Evolutionary conservation across 1,140 invertebrate genomes (phyloP), one percentile per base, ranked within the genome.

Genomic region (Hyles euphorbiae): DNA sequence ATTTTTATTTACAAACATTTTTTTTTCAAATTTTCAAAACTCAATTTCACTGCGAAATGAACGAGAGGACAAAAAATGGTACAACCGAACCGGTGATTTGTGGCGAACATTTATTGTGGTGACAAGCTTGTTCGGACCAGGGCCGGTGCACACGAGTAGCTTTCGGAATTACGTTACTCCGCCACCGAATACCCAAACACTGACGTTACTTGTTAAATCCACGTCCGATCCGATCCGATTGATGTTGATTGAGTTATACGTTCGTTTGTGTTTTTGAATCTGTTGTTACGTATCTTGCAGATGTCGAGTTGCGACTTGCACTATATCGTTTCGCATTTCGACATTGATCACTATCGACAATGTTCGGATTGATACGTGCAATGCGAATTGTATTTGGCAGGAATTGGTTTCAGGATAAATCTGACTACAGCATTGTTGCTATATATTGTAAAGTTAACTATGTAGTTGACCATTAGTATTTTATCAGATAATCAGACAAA

Each of bases 171-270:
- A 63, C 59, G 69, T 70, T 70, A 68, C 68, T 56, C 61, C 48
- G 54, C 50, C 46, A 66, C 54, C 60, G 58, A 70, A 70, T 63
- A 72, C 60, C 68, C 69, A 74, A 74, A 74, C 63, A 64, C 40
- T 61, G 65, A 65, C 67, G 69, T 60, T 67, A 77, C 76, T 78
- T 78, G 76, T 79, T 82, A 76, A 82, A 83, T 76, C 70, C 72
- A 55, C 67, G 69, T 68, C 71, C 60, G 63, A 70, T 61, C 63
- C 72, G 62, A 74, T 65, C 65, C 70, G 78, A 83, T 75, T 83
- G 81, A 83, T 79, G 75, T 78, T 86, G 81, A 86, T 86, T 82
- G 78, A 86, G 78, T 82, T 82, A 81, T 81, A 70, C 74, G 70
- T 65, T 74, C 74, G 70, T 47, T 10, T n/a, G 46, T 47, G 10